Percentiles rank a stretch among this genome's conserved stretches.
These are phyloP conservation scores for Vultur gryphus DNA, from an alignment of 2,797 vertebrate genomes.

Conservation along the genomic window DNA sequence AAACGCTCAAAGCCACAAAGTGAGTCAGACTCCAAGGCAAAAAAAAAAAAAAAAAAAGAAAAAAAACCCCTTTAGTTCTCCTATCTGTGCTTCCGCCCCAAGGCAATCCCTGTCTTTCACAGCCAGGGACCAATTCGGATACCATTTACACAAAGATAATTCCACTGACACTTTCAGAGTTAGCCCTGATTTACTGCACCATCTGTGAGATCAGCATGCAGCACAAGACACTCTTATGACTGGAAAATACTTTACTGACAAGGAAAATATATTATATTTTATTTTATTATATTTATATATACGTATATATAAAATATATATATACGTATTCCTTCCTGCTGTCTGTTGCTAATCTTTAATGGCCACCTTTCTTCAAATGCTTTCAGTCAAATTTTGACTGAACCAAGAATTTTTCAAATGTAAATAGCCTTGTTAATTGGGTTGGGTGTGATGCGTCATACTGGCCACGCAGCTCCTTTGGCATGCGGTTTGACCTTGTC, in stretches of 20 bases:
- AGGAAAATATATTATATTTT: too few species aligned
- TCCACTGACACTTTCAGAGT: constrained; percentile 23
- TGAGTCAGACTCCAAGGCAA: not conserved
- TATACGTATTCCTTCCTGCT: not conserved
- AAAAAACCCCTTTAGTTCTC: not conserved
- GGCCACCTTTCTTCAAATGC: not conserved
- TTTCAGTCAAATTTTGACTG: not conserved
- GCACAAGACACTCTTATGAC: constrained; percentile 38
- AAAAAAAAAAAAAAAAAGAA: too few species aligned
- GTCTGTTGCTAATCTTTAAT: not conserved
- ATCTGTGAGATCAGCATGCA: constrained; percentile 29
- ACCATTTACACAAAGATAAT: constrained; percentile 30
- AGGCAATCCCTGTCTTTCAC: constrained; percentile 29
- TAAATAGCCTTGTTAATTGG: not conserved
- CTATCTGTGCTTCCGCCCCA: not conserved
- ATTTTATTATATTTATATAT: too few species aligned
- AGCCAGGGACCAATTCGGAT: not conserved
- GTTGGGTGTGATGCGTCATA: not conserved
- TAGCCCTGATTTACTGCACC: constrained; percentile 50
- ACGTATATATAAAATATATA: too few species aligned
- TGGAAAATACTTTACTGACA: constrained; percentile 43
- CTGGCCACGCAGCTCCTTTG: not conserved
- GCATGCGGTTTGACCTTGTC: not conserved
- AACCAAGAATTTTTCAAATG: not conserved
- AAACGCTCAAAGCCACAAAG: constrained; percentile 1